phyloP scores from a whole-genome alignment of 2,888 invertebrate genomes.

The Caenorhabditis virilis region DNA sequence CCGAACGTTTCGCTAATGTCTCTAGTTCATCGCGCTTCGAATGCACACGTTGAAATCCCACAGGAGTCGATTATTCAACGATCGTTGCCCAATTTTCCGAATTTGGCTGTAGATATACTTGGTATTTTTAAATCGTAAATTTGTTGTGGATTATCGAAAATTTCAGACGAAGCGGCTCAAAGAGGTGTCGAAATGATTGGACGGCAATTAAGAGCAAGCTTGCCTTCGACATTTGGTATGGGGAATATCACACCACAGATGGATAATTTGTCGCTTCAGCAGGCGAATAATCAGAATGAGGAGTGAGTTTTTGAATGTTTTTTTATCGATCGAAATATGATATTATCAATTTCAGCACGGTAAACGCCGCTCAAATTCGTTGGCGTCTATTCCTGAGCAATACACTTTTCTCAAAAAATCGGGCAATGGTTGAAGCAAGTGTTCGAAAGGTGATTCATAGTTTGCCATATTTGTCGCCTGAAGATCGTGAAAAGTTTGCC shows the following conservation, averaged over 20 bases:
- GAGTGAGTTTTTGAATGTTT: too few species aligned
- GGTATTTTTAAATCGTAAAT: too few species aligned
- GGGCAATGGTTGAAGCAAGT: not conserved
- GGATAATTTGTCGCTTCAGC: constrained; percentile 3
- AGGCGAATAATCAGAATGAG: not conserved
- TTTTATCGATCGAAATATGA: too few species aligned
- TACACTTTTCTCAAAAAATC: not conserved
- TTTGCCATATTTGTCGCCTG: not conserved
- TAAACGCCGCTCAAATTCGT: not conserved
- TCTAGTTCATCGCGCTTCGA: constrained; percentile 2
- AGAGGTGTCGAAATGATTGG: not conserved
- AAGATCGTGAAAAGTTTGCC: not conserved
- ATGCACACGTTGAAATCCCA: too few species aligned
- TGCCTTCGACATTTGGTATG: too few species aligned
- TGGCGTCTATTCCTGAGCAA: constrained; percentile 3
- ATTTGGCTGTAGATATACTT: too few species aligned
- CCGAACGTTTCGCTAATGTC: not conserved
- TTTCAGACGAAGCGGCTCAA: too few species aligned
- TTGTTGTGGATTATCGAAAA: too few species aligned
- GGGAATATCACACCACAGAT: not conserved
- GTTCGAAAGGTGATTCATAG: not conserved
- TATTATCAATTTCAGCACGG: too few species aligned
- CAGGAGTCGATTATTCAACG: too few species aligned
- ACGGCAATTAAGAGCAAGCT: too few species aligned
- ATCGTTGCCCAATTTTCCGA: too few species aligned